These are phyloP conservation scores for Drosophila tropicalis DNA, from an alignment of 1,140 invertebrate species.

Conservation along the genomic window DNA sequence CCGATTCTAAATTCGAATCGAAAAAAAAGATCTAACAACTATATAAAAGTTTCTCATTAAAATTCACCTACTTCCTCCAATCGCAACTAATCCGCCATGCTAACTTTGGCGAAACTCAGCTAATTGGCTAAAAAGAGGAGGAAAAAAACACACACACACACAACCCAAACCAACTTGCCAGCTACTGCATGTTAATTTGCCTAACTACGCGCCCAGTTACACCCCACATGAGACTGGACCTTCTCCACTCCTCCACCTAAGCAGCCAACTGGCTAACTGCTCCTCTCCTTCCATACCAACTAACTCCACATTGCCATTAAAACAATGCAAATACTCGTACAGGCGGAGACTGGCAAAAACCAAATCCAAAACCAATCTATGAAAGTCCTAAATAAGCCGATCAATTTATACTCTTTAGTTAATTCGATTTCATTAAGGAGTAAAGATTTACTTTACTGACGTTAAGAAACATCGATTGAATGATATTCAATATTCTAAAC, in stretches of 20 bases:
- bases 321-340: constrained; percentile 61
- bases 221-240: constrained; percentile 39
- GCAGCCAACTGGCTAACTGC: constrained; percentile 5
- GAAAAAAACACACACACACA: background rate
- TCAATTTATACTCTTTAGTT: background rate
- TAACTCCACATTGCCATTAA: constrained; percentile 49
- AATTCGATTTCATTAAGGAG: too few relatives aligned
- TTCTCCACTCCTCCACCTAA: constrained; percentile 3
- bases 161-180: constrained; percentile 49
- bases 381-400: background rate
- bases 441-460: too few relatives aligned
- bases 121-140: constrained; percentile 63
- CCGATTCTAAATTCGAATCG: constrained; percentile 19
- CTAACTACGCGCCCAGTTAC: constrained; percentile 45
- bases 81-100: constrained; percentile 32
- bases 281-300: background rate
- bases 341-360: constrained; percentile 38
- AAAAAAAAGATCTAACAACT: background rate
- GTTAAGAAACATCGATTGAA: too few relatives aligned
- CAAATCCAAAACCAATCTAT: constrained; percentile 34
- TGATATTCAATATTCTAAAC: too few relatives aligned
- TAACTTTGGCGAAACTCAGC: constrained; percentile 61
- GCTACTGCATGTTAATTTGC: constrained; percentile 75
- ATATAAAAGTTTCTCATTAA: constrained; percentile 45
- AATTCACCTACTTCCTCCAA: constrained; percentile 33